A percentile compares a stretch with the other conserved stretches of the same genome.
These are phyloP conservation scores for Catotricha subobsoleta DNA, from an alignment of 2,888 invertebrate species.

Conservation along the genomic window DNA sequence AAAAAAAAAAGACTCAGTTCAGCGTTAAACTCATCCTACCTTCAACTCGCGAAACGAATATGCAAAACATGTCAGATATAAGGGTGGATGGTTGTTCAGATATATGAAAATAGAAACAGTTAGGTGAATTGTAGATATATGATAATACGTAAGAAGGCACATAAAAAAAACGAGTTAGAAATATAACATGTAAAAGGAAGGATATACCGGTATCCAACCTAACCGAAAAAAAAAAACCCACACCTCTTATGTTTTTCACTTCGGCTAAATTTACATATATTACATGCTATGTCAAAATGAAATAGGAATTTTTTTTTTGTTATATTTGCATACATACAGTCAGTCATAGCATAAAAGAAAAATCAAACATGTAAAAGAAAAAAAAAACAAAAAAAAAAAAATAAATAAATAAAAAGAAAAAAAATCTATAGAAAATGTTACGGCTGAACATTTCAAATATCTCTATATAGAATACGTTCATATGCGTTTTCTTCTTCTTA, in stretches of 20 bases:
- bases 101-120: too few species aligned
- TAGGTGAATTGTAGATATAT: not conserved
- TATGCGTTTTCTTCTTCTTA: too few species aligned
- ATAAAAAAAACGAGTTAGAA: not conserved
- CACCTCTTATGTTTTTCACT: not conserved
- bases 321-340: too few species aligned
- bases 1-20: not conserved
- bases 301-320: too few species aligned
- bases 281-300: constrained; percentile 4
- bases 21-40: constrained; percentile 4
- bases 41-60: not conserved
- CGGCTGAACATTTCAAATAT: too few species aligned
- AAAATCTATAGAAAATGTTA: too few species aligned
- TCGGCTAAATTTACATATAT: constrained; percentile 2
- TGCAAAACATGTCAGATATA: constrained; percentile 3
- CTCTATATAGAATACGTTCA: too few species aligned
- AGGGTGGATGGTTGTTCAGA: too few species aligned
- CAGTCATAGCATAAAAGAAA: not conserved
- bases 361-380: too few species aligned
- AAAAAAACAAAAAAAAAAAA: too few species aligned
- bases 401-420: too few species aligned
- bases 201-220: not conserved
- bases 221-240: not conserved
- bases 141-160: not conserved
- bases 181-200: not conserved